phyloP scores from a whole-genome alignment of 1,140 invertebrate species.

The Neelides sp. region DNA sequence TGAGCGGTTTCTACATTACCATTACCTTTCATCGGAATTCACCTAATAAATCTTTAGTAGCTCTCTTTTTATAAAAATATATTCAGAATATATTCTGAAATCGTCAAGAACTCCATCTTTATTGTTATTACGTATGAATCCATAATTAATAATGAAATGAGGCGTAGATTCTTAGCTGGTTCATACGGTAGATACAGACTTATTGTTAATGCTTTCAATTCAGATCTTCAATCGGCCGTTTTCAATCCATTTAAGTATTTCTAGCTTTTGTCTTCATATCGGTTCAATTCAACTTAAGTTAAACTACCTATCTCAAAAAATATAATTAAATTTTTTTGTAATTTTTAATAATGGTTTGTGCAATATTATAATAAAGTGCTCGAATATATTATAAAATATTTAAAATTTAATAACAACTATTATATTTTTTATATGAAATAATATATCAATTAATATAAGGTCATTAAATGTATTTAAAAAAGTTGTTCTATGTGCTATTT shows the following conservation, averaged over 20 bases:
- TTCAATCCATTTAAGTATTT: no score
- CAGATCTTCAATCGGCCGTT: no score
- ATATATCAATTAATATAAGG: not conserved
- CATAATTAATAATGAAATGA: no score
- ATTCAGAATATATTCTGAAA: no score
- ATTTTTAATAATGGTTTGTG: conserved; percentile 4
- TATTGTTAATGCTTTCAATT: no score
- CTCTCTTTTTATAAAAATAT: no score
- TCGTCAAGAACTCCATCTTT: no score
- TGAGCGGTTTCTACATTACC: not conserved
- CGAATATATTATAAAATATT: conserved; percentile 3
- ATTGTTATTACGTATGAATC: no score
- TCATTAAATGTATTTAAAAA: not conserved
- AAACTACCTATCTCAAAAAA: not conserved
- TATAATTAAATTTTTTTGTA: not conserved
- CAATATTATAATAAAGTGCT: conserved; percentile 4
- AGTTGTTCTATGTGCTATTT: not conserved
- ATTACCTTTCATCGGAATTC: not conserved
- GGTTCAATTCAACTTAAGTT: conserved; percentile 1
- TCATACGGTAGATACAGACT: no score
- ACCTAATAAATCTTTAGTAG: no score
- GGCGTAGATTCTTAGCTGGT: no score
- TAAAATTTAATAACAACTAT: conserved; percentile 3
- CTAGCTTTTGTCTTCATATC: no score
- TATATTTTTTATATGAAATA: not conserved